These are phyloP conservation scores for Drosophila suzukii DNA, from an alignment of 1,140 invertebrate genomes.

Conservation along the genomic window DNA sequence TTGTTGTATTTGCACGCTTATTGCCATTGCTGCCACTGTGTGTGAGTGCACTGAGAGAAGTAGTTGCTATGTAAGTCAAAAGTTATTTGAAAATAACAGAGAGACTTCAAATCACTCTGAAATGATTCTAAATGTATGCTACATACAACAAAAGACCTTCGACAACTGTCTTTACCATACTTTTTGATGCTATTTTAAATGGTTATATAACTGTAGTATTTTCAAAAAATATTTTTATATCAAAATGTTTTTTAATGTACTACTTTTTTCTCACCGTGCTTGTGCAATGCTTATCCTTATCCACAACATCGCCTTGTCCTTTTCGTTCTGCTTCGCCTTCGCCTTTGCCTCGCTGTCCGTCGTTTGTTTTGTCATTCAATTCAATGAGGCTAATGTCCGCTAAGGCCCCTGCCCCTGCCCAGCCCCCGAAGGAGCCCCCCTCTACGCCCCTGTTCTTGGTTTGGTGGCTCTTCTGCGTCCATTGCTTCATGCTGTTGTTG, in stretches of 20 bases:
- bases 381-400: constrained; percentile 84
- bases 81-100: too few relatives aligned
- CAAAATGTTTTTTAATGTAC: too few relatives aligned
- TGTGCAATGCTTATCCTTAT: constrained; percentile 78
- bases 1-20: constrained; percentile 42
- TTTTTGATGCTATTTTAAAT: too few relatives aligned
- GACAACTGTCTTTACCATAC: too few relatives aligned
- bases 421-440: neutral
- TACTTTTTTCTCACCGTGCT: neutral
- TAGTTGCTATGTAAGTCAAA: too few relatives aligned
- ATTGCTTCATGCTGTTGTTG: constrained; percentile 82
- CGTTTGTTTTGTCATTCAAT: constrained; percentile 84
- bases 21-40: constrained; percentile 27
- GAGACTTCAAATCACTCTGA: too few relatives aligned
- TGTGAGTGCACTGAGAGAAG: constrained; percentile 7
- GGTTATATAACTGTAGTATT: too few relatives aligned
- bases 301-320: constrained; percentile 68
- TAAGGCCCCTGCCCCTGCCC: constrained; percentile 47
- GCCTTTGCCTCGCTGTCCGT: constrained; percentile 48
- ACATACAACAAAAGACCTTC: too few relatives aligned
- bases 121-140: too few relatives aligned
- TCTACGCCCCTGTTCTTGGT: constrained; percentile 18
- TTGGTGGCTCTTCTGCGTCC: constrained; percentile 71
- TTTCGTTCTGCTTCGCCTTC: constrained; percentile 36
- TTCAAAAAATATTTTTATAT: too few relatives aligned